A percentile compares a stretch with the other conserved stretches of the same genome.
Conservation (phyloP, 2,797 vertebrate genomes). For the Okamejei kenojei region DNA sequence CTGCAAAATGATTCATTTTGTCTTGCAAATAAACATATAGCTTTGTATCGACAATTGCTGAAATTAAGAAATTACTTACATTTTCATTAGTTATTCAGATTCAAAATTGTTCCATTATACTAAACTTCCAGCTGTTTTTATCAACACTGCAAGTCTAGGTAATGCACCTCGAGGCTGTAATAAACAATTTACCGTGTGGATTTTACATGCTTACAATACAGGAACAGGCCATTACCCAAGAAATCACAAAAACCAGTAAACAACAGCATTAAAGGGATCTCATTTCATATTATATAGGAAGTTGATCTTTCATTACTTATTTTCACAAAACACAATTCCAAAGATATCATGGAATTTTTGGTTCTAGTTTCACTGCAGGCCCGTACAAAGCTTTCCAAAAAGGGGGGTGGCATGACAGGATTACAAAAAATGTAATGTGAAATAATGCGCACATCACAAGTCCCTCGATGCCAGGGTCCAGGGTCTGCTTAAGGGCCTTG, state of each 20-base stretch:
- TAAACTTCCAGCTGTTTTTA: neutral
- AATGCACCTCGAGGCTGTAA: neutral
- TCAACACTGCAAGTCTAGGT: neutral
- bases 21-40: neutral
- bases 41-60: neutral
- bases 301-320: neutral
- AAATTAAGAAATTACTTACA: neutral
- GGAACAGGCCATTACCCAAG: too few relatives aligned
- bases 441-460: too few relatives aligned
- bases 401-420: too few relatives aligned
- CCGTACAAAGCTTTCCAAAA: neutral
- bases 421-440: too few relatives aligned
- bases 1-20: neutral
- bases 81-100: slow-evolving; percentile 10
- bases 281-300: neutral
- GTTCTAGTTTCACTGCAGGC: neutral
- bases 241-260: neutral
- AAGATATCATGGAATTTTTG: neutral
- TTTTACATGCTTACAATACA: neutral
- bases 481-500: too few relatives aligned
- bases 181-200: neutral
- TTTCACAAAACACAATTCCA: neutral
- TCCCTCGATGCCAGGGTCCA: too few relatives aligned
- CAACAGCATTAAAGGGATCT: neutral
- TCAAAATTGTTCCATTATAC: neutral